Evolutionary conservation across 1,140 invertebrate species (phyloP), one percentile per base, ranked within the genome.

Genomic region (Sitodiplosis mosellana): DNA sequence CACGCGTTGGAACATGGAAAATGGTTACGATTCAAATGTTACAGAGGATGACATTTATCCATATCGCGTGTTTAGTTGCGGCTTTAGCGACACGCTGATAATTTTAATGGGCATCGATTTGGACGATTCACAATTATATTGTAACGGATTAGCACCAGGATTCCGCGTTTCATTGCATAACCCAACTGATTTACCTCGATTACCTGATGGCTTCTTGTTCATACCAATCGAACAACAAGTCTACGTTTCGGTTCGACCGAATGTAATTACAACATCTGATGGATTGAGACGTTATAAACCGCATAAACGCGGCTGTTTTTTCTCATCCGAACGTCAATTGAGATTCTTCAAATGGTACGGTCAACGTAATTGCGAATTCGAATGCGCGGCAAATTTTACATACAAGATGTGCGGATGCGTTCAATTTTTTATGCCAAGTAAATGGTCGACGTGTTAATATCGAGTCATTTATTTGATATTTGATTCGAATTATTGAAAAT

Each of bases 321-420:
- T 80, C 36, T 68, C 69, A 36, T 59, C 59, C 14, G 78, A 81
- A 54, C 69, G 75, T 17, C 65, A 68, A 36, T 61, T 81, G 18
- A 66, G 64, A 43, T 80, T 72, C 56, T 83, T 74, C 55, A 72
- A 75, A 56, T 74, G 77, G 5, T 85, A 85, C 58, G 83, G 80
- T 1, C 80, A 84, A 57, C 69, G 73, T 33, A 85, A 83, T 56
- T 87, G 83, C 54, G 70, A 81, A 50, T 65, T 82, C 42, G 82
- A 87, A 63, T 85, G 83, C 53, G 66, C 82, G 49, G 73, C 80
- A 1, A 84, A 85, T 60, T 83, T 75, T 50, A 85, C 82, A 0
- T 63, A 75, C 11, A 53, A 22, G 15, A 60, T 56, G 51, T 64
- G 62, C 45, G 60, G 60, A 7, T 71, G 69, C 48, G 71, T 73